Evolutionary conservation across 2,113 vertebrate species (phyloP).

Genomic region (Triplophysa siluroides): DNA sequence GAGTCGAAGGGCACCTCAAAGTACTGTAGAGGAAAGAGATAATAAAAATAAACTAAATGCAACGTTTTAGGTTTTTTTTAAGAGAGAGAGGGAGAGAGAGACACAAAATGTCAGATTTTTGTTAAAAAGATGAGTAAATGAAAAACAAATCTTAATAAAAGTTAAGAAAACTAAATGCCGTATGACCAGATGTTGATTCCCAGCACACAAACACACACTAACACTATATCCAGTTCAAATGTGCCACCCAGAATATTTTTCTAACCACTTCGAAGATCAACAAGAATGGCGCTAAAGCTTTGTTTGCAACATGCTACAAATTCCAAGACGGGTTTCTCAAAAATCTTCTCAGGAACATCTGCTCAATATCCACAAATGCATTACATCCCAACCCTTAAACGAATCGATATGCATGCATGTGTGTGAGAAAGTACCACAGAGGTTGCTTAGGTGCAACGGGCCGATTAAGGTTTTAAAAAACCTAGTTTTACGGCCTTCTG

Average conservation of each 20-base stretch:
- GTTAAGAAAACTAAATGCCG: no score
- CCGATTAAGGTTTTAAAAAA: conserved; percentile 65
- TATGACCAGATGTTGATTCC: no score
- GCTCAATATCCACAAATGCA: conserved; percentile 23
- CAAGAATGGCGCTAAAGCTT: neutral
- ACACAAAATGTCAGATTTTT: no score
- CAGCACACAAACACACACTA: neutral
- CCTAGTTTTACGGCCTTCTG: conserved; percentile 74
- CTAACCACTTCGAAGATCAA: neutral
- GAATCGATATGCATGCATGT: conserved; percentile 35
- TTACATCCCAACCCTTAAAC: conserved; percentile 31
- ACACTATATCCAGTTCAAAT: neutral
- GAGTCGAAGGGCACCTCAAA: conserved; percentile 98
- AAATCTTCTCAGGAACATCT: neutral
- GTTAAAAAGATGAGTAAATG: no score
- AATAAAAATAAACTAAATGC: conserved; percentile 45
- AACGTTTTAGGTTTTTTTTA: no score
- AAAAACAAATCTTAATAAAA: no score
- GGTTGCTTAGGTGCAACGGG: conserved; percentile 59
- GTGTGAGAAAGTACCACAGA: conserved; percentile 45
- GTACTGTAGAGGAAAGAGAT: conserved; percentile 79
- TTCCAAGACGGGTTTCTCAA: neutral
- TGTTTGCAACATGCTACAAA: neutral
- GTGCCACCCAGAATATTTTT: neutral
- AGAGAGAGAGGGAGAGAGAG: no score